phyloP scores from a whole-genome alignment of 92 coral and sea anemone species.

The Ricordea florida region DNA sequence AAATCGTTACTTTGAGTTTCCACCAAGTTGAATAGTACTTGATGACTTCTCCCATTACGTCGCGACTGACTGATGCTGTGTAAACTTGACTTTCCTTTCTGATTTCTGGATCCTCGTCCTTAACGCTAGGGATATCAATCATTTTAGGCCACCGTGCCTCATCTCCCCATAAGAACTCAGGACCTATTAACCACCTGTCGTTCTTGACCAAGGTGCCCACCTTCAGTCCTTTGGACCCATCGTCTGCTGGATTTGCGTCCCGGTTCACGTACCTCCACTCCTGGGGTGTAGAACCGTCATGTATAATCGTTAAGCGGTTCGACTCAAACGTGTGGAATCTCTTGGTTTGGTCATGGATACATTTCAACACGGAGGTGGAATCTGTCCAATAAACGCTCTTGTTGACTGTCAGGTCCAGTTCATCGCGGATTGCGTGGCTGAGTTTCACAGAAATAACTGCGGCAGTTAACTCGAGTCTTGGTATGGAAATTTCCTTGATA shows the following conservation, averaged over 20 bases:
- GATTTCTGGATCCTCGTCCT: conserved; percentile 53
- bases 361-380: conserved; percentile 44
- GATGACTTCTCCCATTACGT: conserved; percentile 28
- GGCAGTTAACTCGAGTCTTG: conserved; percentile 38
- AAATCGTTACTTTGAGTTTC: conserved; percentile 61
- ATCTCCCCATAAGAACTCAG: conserved; percentile 46
- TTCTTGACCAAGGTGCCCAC: conserved; percentile 29
- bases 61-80: background rate
- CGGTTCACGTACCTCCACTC: conserved; percentile 44
- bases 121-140: conserved; percentile 17
- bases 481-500: conserved; percentile 44
- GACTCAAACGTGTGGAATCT: conserved; percentile 67
- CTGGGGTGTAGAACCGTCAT: conserved; percentile 24
- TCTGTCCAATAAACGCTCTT: conserved; percentile 57
- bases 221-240: conserved; percentile 59
- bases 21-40: conserved; percentile 56
- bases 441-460: conserved; percentile 38
- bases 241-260: conserved; percentile 60
- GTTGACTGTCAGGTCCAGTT: conserved; percentile 34
- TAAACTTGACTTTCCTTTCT: conserved; percentile 47
- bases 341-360: conserved; percentile 22
- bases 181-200: conserved; percentile 65
- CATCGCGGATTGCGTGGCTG: conserved; percentile 22
- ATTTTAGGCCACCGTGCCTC: conserved; percentile 35
- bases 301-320: conserved; percentile 58